These are phyloP conservation scores for Myotis findleyi DNA, from an alignment of 2,797 vertebrate genomes.

Conservation along the genomic window DNA sequence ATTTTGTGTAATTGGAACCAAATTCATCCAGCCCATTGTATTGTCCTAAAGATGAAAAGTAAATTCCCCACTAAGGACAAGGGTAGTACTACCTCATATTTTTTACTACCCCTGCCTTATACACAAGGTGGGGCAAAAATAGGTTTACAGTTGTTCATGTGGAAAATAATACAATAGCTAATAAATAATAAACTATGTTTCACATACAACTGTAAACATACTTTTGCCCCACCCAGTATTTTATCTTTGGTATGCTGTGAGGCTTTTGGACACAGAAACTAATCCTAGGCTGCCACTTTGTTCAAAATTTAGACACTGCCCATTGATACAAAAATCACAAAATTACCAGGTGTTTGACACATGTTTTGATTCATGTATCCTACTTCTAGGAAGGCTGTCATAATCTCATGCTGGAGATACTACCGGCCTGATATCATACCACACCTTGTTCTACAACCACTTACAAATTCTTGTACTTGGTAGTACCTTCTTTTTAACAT, in stretches of 20 bases:
- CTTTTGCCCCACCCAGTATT: background rate
- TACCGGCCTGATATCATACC: background rate
- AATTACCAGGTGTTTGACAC: background rate
- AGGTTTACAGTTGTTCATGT: background rate
- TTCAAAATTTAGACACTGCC: background rate
- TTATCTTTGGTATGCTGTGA: background rate
- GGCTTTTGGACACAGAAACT: background rate
- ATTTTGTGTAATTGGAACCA: background rate
- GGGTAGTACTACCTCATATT: background rate
- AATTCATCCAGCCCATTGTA: background rate
- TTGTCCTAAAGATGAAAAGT: background rate
- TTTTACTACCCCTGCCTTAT: background rate
- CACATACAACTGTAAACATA: background rate
- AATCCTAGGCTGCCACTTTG: background rate
- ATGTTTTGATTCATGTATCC: background rate
- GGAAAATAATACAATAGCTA: background rate
- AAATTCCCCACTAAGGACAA: background rate
- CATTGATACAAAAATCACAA: background rate
- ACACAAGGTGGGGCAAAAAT: background rate
- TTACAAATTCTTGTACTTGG: background rate
- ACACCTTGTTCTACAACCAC: background rate
- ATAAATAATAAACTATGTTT: background rate
- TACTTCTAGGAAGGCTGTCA: background rate
- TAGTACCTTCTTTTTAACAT: background rate
- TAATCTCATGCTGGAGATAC: background rate